phyloP scores from a whole-genome alignment of 2,113 vertebrate species.

The Strix uralensis region DNA sequence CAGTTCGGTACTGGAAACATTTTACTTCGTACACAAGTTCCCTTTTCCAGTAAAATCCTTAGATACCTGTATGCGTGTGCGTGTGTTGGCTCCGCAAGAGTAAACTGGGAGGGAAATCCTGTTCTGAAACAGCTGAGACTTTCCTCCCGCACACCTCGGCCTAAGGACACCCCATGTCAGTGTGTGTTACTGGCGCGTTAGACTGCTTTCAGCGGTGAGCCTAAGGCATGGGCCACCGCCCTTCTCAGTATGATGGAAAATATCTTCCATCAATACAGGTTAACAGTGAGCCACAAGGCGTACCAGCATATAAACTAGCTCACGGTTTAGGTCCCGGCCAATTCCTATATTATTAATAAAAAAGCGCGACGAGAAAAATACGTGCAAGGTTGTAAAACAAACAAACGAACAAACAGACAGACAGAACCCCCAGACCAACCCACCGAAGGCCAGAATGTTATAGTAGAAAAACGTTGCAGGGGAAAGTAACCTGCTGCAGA shows the following conservation, averaged over 20 bases:
- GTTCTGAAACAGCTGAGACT: neutral
- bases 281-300: rapidly evolving
- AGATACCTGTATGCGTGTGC: rapidly evolving
- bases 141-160: rapidly evolving
- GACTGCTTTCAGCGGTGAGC: rapidly evolving
- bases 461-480: neutral
- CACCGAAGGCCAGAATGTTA: neutral
- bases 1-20: rapidly evolving
- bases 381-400: rapidly evolving
- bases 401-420: neutral
- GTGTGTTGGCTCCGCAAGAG: rapidly evolving
- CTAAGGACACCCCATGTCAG: too few relatives aligned
- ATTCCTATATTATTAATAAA: neutral
- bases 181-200: rapidly evolving
- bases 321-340: rapidly evolving
- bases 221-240: neutral
- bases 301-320: rapidly evolving
- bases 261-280: too few relatives aligned
- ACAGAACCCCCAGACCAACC: too few relatives aligned
- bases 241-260: neutral
- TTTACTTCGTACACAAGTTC: rapidly evolving
- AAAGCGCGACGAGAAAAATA: neutral
- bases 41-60: neutral
- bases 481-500: neutral
- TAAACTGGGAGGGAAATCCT: neutral